Base-by-base conservation (phyloP, 1,140 invertebrate genomes). In the Drosophila equinoxialis region DNA sequence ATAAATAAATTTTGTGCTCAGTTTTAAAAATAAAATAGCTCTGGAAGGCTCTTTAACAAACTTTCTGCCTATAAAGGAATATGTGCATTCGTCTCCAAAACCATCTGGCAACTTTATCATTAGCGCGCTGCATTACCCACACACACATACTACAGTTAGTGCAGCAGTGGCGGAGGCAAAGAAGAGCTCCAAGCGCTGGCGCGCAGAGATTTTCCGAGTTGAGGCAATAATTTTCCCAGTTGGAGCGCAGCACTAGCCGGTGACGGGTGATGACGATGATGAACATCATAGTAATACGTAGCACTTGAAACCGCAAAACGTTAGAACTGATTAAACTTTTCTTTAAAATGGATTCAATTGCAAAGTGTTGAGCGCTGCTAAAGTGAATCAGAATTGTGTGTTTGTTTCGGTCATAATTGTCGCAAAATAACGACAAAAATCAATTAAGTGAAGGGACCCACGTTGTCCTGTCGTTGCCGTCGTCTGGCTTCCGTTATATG, bases 211-310 rank as follows among this genome's bases (percentile, higher is more conserved):
- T 86, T 87, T 8, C 30, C 64, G 57, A 70, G 67, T 60, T 72
- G 86, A 79, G 71, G 69, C 84, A 69, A 87, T 90, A 78, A 84
- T 70, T 84, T 87, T 87, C 8, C 83, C 81, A 87, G 81, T 87
- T 87, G 82, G 71, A 87, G 85, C 80, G 71, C 77, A 84, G 74
- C 77, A 68, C 65, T 89, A 84, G 84, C 84, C 84, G 84, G 84
- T 90, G 84, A 87, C 81, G 85, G 82, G 81, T 82, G 84, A 77
- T 65, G 75, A 51, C 13, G 57, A 77, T 71, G 74, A 69, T 75
- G 75, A 79, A 37, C 10, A 37, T 37, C 6, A 48, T 79, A 79
- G 68, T 65, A 65, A 65, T 10, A 55, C 63, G 63, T 55, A 65
- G 63, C 45, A 68, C 45, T 30, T 42, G 48, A 33, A 14, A 17